These are phyloP conservation scores for Vireo griseus DNA, from an alignment of 2,797 vertebrate genomes.

Conservation along the genomic window DNA sequence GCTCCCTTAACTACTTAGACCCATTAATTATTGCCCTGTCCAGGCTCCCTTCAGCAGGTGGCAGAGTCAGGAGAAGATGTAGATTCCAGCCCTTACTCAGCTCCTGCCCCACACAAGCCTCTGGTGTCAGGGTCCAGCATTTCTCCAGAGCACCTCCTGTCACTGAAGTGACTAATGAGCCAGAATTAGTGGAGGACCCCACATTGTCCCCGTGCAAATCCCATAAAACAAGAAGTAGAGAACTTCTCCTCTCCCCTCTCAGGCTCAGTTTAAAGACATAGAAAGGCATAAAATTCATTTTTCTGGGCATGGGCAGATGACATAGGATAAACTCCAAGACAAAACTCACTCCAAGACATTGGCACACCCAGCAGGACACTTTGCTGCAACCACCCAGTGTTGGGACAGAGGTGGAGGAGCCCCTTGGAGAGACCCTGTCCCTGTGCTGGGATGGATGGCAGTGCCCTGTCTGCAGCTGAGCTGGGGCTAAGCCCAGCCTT, in stretches of 20 bases:
- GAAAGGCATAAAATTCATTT: too few relatives aligned
- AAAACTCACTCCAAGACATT: too few relatives aligned
- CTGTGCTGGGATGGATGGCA: not conserved
- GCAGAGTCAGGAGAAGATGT: not conserved
- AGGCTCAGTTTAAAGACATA: too few relatives aligned
- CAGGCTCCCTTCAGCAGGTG: not conserved
- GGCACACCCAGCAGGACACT: not conserved
- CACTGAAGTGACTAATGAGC: not conserved
- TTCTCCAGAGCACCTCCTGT: not conserved
- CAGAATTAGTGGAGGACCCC: not conserved
- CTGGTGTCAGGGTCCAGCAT: not conserved
- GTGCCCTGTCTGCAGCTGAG: not conserved
- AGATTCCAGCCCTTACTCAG: not conserved
- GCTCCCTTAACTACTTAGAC: not conserved
- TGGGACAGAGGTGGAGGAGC: not conserved
- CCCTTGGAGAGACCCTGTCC: fast-evolving
- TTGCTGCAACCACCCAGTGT: not conserved
- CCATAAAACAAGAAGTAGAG: too few relatives aligned
- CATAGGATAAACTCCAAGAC: too few relatives aligned
- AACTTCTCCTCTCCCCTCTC: too few relatives aligned
- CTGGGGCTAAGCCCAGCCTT: not conserved
- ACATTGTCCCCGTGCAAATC: not conserved
- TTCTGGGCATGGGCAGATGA: too few relatives aligned
- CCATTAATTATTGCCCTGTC: not conserved
- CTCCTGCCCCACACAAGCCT: fast-evolving